Evolutionary conservation across 2,888 invertebrate species (phyloP), one percentile per base, ranked within the genome.

Genomic region (Calameuta pallipes): DNA sequence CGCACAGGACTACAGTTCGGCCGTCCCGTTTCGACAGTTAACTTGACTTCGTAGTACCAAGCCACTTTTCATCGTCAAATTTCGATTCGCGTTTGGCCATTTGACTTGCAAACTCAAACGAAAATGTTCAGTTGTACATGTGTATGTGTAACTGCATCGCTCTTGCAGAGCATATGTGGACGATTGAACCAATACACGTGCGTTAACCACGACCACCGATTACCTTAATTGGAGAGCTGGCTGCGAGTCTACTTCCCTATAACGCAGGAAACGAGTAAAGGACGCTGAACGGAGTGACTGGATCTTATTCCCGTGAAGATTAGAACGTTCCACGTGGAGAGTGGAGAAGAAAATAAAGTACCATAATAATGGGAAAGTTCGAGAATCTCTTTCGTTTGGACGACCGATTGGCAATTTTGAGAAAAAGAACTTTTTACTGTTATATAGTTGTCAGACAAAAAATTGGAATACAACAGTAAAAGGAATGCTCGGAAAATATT

Each of bases 41-140:
- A 68, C 76, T 73, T 73, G 73, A 56, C 23, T 23, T 56, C 56
- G 9, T 2, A 56, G 56, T 56, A 56, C 56, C 56, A 23, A 9
- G 56, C 9, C 23, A 23, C 56, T 23, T 56, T 56, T 56, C 56
- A 56, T 23, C 56, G 1, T 1, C 23, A 56, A 56, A 56, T 56
- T 56, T 56, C 56, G 3, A 69, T 33, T 36, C 36, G 37, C 41
- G 31, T 79, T 77, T 56, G 74, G 74, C 70, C 75, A 80, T 79
- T 80, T 80, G 77, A 79, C 80, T 80, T 80, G 77, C 80, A 77
- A 77, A 80, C 76, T 78, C 31, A 69, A 33, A 35, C 41, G 41
- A 4, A 41, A 15, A 41, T 41, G 6, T 41, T 41, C 41, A 6
- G 41, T 6, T 15, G 41, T 41, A 0, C 15, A 1, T 41, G 1